Conservation (phyloP, 2,113 vertebrate species). For the Macquaria australasica region DNA sequence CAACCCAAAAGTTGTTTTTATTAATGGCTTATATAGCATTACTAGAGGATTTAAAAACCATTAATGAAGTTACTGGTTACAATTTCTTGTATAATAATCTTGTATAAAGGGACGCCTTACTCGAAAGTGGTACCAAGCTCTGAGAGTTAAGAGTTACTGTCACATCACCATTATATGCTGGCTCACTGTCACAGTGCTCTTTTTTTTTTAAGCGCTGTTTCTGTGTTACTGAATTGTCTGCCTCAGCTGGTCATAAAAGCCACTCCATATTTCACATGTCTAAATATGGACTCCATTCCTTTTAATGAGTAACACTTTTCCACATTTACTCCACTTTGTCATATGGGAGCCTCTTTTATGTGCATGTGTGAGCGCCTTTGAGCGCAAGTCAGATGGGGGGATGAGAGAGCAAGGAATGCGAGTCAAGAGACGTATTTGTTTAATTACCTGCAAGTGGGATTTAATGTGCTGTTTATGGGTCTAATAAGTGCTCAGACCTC, state of each 20-base stretch:
- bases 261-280: slow-evolving; percentile 41
- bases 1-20: not conserved
- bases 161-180: not conserved
- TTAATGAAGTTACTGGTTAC: not conserved
- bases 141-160: not conserved
- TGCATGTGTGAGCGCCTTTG: slow-evolving; percentile 23
- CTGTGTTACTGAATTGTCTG: slow-evolving; percentile 11
- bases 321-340: slow-evolving; percentile 44
- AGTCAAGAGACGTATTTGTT: slow-evolving; percentile 36
- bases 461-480: slow-evolving; percentile 43
- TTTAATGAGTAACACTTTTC: slow-evolving; percentile 40
- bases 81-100: not conserved
- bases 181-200: not conserved
- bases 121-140: not conserved
- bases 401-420: not conserved
- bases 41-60: not conserved
- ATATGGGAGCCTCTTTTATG: slow-evolving; percentile 36
- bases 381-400: not conserved
- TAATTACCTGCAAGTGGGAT: slow-evolving; percentile 30
- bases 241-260: slow-evolving; percentile 39
- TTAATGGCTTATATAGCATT: not conserved
- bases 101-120: not conserved
- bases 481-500: slow-evolving; percentile 4
- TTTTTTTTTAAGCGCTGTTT: not conserved
- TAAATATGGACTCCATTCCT: slow-evolving; percentile 52